Base-by-base conservation (phyloP, 1,140 invertebrate genomes). In the Magallana gigas region DNA sequence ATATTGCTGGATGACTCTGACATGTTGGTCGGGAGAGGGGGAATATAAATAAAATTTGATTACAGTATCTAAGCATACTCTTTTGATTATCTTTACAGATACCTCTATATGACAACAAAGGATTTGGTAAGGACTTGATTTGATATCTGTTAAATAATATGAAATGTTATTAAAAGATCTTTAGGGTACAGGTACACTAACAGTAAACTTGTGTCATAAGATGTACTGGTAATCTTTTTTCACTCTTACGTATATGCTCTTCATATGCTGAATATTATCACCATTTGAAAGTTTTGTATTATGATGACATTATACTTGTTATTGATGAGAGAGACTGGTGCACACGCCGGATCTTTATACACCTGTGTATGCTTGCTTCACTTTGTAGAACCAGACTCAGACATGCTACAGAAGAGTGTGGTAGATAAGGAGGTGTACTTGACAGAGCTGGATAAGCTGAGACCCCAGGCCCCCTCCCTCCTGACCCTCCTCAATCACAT, bases 41-140 rank as follows among this genome's bases (percentile, higher is more conserved):
- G 23, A 6, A 36, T 56, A 14, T 2, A 14, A n/a, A 36, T 80
- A 12, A 36, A 29, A 80, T 12, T 29, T 11, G 23, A 18, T 76
- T 11, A 29, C 71, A 62, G 57, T 48, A 48, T 48, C 36, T 48
- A 48, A 48, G 36, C 36, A 48, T 48, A 48, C 36, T 5, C 36
- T 48, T 48, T 2, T 48, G 36, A 48, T 86, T 84, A 76, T 81
- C 81, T 23, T 91, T 92, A 84, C 90, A 94, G 91, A 90, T 92
- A 36, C 91, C 93, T 68, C 88, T 89, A 16, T 94, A 92, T 91
- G 92, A 93, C 84, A 94, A 94, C 83, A 91, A 90, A 86, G 93
- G 90, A 6, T 94, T 90, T 91, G 92, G 93, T 93, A 88, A 91
- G 92, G 91, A 29, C 71, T 57, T 8, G 57, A 57, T 58, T 48